Base-by-base conservation (phyloP, 2,888 invertebrate genomes). In the Ceraclea dissimilis region DNA sequence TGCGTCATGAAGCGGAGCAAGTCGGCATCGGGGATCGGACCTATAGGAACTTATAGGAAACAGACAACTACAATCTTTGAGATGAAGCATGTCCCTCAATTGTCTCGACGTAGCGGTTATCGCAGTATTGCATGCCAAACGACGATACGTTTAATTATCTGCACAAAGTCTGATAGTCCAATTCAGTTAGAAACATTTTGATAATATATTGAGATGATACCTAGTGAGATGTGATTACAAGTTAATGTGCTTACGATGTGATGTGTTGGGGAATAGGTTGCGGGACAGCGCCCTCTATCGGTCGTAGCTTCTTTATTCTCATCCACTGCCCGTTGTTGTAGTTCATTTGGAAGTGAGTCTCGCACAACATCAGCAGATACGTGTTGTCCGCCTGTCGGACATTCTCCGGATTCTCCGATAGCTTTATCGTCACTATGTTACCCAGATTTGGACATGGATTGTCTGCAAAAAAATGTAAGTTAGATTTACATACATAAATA, bases 271-370 rank as follows among this genome's bases (percentile, higher is more conserved):
- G 61, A 17, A 61, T 51, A 6, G 50, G 50, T 18, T 60, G 62
- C 1, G 60, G 56, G 4, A 56, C 56, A 31, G 56, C 60, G 1
- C 59, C 59, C 46, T 86, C 90, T 63, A 88, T 79, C 57, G 88
- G 85, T 57, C 91, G 79, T 70, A 88, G 90, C 67, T 96, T 96
- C 73, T 94, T 93, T 65, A 96, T 88, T 65, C 88, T 79, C 69
- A 95, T 95, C 96, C 96, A 98, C 70, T 97, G 95, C 22, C 97
- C 97, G 53, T 93, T 95, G 68, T 90, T 90, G 75, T 97, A 97
- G 75, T 98, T 97, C 92, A 98, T 93, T 71, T 97, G 94, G 83
- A 98, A 97, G 73, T 93, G 94, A 62, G 93, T 95, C 72, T 97
- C 97, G 0, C 90, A 90, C 52, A 90, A 74, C 72, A 91, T 88